Conservation (phyloP, 2,888 invertebrate species). For the Tetranychus truncatus region DNA sequence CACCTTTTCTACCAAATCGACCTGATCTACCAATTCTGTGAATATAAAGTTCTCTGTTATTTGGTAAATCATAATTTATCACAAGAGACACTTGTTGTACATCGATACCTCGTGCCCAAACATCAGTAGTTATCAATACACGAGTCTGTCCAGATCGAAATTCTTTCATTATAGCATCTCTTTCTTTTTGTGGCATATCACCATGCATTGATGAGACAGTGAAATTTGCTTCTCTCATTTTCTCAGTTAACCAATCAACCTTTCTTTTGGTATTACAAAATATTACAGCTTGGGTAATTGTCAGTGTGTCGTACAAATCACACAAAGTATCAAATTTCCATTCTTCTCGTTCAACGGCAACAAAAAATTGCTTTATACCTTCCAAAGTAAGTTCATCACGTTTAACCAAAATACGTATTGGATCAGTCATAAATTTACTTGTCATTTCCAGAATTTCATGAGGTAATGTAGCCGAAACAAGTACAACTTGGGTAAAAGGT, state of each 20-base stretch:
- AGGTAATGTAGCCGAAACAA: constrained; percentile 92
- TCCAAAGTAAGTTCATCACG: constrained; percentile 97
- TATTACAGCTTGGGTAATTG: constrained; percentile 96
- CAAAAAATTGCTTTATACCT: constrained; percentile 98
- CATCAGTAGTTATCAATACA: constrained; percentile 93
- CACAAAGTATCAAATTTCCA: constrained; percentile 99
- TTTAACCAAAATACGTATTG: constrained; percentile 95
- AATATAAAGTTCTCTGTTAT: constrained; percentile 97
- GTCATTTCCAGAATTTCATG: constrained; percentile 99
- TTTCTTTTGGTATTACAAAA: constrained; percentile 78
- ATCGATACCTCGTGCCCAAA: constrained; percentile 98
- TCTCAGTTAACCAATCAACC: constrained; percentile 95
- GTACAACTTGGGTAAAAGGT: constrained; percentile 52
- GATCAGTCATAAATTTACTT: constrained; percentile 95
- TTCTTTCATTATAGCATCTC: constrained; percentile 97
- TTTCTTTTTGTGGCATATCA: constrained; percentile 64
- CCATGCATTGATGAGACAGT: constrained; percentile 95
- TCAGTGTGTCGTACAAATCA: constrained; percentile 92
- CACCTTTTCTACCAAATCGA: constrained; percentile 95
- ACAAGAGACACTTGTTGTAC: constrained; percentile 98
- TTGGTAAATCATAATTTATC: constrained; percentile 96
- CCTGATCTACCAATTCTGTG: constrained; percentile 71
- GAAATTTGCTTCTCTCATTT: constrained; percentile 96
- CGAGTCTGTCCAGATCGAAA: constrained; percentile 71
- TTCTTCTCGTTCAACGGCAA: constrained; percentile 95